Percentiles rank a stretch among this genome's conserved stretches.
Conservation (phyloP, 2,113 vertebrate genomes). For the Pelobates fuscus region DNA sequence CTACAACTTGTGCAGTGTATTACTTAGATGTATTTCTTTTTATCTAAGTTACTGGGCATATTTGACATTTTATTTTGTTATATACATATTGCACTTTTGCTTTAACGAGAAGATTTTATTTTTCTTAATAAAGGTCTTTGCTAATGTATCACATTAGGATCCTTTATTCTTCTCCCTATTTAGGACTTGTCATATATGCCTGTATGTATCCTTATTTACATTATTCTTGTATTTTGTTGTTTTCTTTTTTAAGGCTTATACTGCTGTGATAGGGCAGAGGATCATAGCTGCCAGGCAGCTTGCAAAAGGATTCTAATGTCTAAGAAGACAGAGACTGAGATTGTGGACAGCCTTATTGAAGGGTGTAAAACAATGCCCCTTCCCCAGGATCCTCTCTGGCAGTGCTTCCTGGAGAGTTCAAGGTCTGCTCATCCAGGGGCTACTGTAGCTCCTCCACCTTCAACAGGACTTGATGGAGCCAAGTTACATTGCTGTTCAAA, state of each 20-base stretch:
- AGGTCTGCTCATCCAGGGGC: slow-evolving; percentile 81
- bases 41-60: no score
- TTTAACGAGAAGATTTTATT: no score
- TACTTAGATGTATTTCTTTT: no score
- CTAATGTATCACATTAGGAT: no score
- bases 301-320: slow-evolving; percentile 92
- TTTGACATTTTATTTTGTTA: no score
- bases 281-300: slow-evolving; percentile 85
- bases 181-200: neutral
- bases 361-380: slow-evolving; percentile 91
- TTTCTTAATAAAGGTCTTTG: no score
- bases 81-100: no score
- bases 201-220: neutral
- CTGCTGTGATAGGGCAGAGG: slow-evolving; percentile 94
- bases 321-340: slow-evolving; percentile 94
- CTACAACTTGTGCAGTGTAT: no score
- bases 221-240: neutral
- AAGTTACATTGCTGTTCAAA: slow-evolving; percentile 97
- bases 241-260: slow-evolving; percentile 78
- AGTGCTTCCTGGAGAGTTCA: slow-evolving; percentile 91
- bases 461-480: slow-evolving; percentile 90
- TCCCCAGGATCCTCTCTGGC: slow-evolving; percentile 97
- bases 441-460: slow-evolving; percentile 82
- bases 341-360: slow-evolving; percentile 91
- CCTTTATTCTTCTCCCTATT: no score